Conservation (phyloP, 1,140 invertebrate species). For the Radopholus similis region DNA sequence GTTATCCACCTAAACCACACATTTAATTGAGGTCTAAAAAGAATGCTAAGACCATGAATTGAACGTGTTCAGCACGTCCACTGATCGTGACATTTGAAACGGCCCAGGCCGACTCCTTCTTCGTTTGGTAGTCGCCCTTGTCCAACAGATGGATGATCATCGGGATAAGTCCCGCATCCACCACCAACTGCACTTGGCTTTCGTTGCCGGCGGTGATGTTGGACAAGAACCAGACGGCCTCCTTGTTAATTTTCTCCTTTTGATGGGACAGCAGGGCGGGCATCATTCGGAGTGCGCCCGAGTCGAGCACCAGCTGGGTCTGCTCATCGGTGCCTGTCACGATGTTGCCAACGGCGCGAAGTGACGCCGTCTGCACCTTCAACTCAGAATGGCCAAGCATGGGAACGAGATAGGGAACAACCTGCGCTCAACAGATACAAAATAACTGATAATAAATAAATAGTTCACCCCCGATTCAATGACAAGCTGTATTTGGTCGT, state of each 20-base stretch:
- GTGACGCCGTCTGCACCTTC: conserved; percentile 90
- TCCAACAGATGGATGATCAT: conserved; percentile 86
- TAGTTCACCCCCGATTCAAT: conserved; percentile 36
- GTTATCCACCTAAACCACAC: conserved; percentile 12
- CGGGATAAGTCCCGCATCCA: conserved; percentile 86
- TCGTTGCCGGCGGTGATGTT: conserved; percentile 95
- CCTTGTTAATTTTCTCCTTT: conserved; percentile 80
- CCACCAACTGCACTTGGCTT: conserved; percentile 90
- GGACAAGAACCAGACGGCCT: conserved; percentile 97
- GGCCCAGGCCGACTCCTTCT: conserved; percentile 98
- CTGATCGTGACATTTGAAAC: conserved; percentile 97
- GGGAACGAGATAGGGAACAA: conserved; percentile 85
- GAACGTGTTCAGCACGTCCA: conserved; percentile 82
- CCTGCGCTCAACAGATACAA: conserved; percentile 26
- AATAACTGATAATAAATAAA: too few relatives aligned
- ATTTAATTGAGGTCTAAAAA: too few relatives aligned
- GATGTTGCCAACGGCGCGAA: conserved; percentile 95
- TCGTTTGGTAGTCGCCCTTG: conserved; percentile 93
- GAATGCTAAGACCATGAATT: conserved; percentile 70
- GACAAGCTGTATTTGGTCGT: conserved; percentile 80
- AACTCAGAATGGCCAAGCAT: conserved; percentile 90
- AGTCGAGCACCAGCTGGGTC: conserved; percentile 88
- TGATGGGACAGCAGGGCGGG: conserved; percentile 81
- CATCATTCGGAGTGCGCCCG: conserved; percentile 86
- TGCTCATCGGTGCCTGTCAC: conserved; percentile 98